A percentile compares a stretch with the other conserved stretches of the same genome.
Evolutionary conservation across 2,113 vertebrate species (phyloP).

Genomic region (Anolis carolinensis): DNA sequence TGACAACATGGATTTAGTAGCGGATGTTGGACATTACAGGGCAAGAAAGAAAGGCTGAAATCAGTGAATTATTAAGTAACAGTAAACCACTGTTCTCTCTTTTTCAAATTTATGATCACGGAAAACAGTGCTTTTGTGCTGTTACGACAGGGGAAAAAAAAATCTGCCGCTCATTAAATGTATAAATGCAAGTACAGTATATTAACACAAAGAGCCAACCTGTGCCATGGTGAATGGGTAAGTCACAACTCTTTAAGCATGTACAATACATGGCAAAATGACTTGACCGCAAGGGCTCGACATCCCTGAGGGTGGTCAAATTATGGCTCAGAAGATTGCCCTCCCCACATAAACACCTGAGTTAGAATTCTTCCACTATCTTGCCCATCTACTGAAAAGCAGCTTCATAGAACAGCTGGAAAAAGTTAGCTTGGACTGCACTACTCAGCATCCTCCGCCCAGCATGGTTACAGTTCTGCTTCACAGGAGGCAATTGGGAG

Average conservation of each 20-base stretch:
- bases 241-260: background rate
- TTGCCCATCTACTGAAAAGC: background rate
- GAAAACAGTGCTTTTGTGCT: background rate
- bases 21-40: background rate
- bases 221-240: background rate
- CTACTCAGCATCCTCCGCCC: no score
- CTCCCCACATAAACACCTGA: background rate
- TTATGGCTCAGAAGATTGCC: background rate
- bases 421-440: no score
- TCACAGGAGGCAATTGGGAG: no score
- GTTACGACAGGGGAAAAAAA: slow-evolving; percentile 19
- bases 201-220: background rate
- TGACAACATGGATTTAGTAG: slow-evolving; percentile 20
- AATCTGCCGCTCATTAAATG: slow-evolving; percentile 30
- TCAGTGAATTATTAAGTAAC: slow-evolving; percentile 20
- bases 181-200: background rate
- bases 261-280: background rate
- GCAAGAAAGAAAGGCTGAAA: slow-evolving; percentile 37
- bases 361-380: background rate
- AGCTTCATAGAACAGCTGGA: background rate
- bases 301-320: background rate
- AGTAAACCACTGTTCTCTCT: background rate
- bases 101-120: slow-evolving; percentile 30
- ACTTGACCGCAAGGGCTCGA: no score
- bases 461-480: background rate